Base-by-base conservation (phyloP, 30 jellyfish, hydroid and myxozoan species). In the Sanderia malayensis region DNA sequence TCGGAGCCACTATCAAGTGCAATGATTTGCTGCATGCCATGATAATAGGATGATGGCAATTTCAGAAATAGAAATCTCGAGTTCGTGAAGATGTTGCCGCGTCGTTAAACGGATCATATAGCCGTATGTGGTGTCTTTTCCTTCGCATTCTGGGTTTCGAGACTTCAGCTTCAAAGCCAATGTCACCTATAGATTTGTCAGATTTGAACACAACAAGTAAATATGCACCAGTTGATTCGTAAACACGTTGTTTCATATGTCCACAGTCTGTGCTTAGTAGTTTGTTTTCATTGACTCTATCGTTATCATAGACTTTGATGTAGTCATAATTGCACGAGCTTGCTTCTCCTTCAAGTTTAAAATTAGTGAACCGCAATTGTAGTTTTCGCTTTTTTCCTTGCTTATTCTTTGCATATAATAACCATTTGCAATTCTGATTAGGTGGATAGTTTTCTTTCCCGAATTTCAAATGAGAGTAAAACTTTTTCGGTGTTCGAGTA, bases 251-350 rank as follows among this genome's bases (percentile, higher is more conserved):
- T 19, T 64, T 49, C 45, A 62, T 18, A 31, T 55, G 79, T 18
- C 94, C 94, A 59, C 94, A 82, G 31, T 65, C 81, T 1, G 63
- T 72, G 20, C 72, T 70, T 20, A 82, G 61, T 47, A 68, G 61
- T 30, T 64, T 73, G 26, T 46, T 31, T 34, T 71, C 63, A 11
- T 13, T 30, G 41, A 67, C 70, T 20, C 20, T 24, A 22, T 62
- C 59, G 20, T 84, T 87, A 52, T 86, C 93, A 76, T 86, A 76
- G n/a, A 86, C 47, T 41, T 57, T 71, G 25, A 87, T 83, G 67
- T 71, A 79, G 80, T 87, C 96, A 44, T 8, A 87, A 20, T 27
- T 80, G 53, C 96, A 87, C 10, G 88, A 71, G 7, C 55, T 90
- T 28, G 70, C 82, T 49, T 87, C 96, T 29, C 79, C 55, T 2